Conservation (phyloP, 2,888 invertebrate species). For the Campopleginae sp. region DNA sequence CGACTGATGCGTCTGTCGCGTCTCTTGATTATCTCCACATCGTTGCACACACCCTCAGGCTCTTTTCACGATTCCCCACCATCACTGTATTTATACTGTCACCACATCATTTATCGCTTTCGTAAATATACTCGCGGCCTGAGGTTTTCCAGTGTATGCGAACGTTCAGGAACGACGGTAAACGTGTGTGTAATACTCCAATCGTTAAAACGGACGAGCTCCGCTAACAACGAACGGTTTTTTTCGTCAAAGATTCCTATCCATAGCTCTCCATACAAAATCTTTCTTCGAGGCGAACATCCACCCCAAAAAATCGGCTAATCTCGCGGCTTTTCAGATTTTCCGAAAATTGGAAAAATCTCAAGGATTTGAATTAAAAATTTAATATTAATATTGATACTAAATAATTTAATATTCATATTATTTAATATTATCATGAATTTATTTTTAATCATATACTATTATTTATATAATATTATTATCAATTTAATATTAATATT, state of each 20-base stretch:
- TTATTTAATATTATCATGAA: too few relatives aligned
- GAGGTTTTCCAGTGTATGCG: background rate
- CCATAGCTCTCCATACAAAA: background rate
- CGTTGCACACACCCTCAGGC: conserved; percentile 13
- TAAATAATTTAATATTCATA: too few relatives aligned
- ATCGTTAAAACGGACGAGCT: conserved; percentile 54
- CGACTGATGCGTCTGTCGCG: conserved; percentile 25
- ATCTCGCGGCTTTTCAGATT: background rate
- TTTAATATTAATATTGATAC: too few relatives aligned
- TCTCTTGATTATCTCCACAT: conserved; percentile 28
- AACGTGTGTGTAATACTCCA: conserved; percentile 52
- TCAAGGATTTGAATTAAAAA: background rate
- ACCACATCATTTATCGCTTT: conserved; percentile 43
- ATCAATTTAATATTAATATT: too few relatives aligned
- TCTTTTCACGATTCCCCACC: conserved; percentile 27
- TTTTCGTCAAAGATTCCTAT: conserved; percentile 32
- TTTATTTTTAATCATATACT: too few relatives aligned
- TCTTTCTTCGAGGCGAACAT: background rate
- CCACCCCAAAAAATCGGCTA: background rate
- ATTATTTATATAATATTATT: too few relatives aligned
- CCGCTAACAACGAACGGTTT: conserved; percentile 46
- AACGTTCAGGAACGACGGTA: conserved; percentile 2
- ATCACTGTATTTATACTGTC: conserved; percentile 51
- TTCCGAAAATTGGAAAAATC: background rate
- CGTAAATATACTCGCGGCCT: conserved; percentile 24